Base-by-base conservation (phyloP, 2,113 vertebrate genomes). In the Neomonachus schauinslandi region DNA sequence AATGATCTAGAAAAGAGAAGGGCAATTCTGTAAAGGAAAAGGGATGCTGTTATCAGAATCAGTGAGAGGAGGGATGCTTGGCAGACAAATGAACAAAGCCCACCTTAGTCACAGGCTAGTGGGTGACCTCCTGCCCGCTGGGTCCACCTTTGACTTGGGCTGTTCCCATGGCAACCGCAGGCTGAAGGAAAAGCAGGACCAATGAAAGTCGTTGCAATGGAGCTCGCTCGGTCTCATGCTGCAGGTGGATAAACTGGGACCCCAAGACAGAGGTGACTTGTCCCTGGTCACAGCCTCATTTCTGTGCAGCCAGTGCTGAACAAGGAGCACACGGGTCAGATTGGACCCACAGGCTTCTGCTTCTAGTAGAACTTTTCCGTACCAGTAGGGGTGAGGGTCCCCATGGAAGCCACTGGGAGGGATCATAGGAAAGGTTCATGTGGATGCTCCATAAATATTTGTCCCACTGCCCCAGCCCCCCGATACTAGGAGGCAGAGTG, bases 21-120 rank as follows among this genome's bases (percentile, higher is more conserved):
- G 42, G 63, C 4, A 36, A 33, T 83, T 63, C 24, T 76, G n/a
- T 95, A 90, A 87, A 96, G 51, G 55, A 71, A 87, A 92, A 89
- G 12, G 5, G 19, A n/a, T 39, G 18, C 36, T 95, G 7, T 36
- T 51, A 21, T 4, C 65, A 89, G 83, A 95, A 86, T 85, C 72
- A 82, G n/a, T 42, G 14, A 65, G 26, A 59, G 7, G 4, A 85
- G 19, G 16, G 26, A 3, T n/a, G 16, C 31, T n/a, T 21, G 49
- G 46, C 46, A 53, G 31, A 65, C 0, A 49, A 69, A 77, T 69
- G 4, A 39, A 72, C 53, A 84, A 79, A 93, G 16, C 36, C 63
- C 36, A 63, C 51, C 16, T 51, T 22, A 14, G 46, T 74, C 49
- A 26, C 2, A 26, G 46, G 7, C 21, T 69, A 10, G 26, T 31